Percentiles rank a stretch among this genome's conserved stretches.
Evolutionary conservation across 2,888 invertebrate genomes (phyloP).

Genomic region (Caenorhabditis sp.): DNA sequence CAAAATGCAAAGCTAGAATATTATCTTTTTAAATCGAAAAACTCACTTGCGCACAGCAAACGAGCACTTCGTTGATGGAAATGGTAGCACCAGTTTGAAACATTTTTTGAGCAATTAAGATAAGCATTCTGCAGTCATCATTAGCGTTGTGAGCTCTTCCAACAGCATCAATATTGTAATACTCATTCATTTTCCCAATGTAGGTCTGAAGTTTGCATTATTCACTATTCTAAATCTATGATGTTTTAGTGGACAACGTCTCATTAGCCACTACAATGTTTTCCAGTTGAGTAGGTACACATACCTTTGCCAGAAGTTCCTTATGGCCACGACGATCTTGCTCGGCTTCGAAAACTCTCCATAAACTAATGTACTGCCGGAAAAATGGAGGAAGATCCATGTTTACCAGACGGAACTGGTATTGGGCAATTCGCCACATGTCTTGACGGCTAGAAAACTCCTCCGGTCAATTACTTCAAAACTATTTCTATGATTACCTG

Average conservation of each 20-base stretch:
- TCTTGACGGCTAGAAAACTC: conserved; percentile 39
- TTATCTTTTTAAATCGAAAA: background rate
- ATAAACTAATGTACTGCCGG: conserved; percentile 43
- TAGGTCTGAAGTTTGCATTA: conserved; percentile 14
- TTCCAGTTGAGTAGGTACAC: too few species aligned
- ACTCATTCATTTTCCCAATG: conserved; percentile 34
- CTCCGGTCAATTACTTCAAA: too few species aligned
- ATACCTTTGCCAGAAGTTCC: conserved; percentile 2
- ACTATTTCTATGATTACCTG: background rate
- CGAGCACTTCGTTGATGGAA: conserved; percentile 31
- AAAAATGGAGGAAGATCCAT: conserved; percentile 33
- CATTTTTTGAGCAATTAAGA: conserved; percentile 18
- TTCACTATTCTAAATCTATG: background rate
- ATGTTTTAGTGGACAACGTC: too few species aligned
- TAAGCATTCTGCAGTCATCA: conserved; percentile 16
- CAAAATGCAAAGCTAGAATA: background rate
- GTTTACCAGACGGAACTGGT: conserved; percentile 28
- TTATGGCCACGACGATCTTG: conserved; percentile 9
- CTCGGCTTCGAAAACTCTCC: conserved; percentile 7
- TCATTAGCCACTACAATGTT: too few species aligned
- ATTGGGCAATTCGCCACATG: conserved; percentile 52
- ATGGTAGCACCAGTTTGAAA: conserved; percentile 10
- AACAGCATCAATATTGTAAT: background rate
- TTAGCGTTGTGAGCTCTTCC: conserved; percentile 36
- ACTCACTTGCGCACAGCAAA: conserved; percentile 18